Conservation (phyloP, 2,888 invertebrate genomes). For the Tiphia femorata region DNA sequence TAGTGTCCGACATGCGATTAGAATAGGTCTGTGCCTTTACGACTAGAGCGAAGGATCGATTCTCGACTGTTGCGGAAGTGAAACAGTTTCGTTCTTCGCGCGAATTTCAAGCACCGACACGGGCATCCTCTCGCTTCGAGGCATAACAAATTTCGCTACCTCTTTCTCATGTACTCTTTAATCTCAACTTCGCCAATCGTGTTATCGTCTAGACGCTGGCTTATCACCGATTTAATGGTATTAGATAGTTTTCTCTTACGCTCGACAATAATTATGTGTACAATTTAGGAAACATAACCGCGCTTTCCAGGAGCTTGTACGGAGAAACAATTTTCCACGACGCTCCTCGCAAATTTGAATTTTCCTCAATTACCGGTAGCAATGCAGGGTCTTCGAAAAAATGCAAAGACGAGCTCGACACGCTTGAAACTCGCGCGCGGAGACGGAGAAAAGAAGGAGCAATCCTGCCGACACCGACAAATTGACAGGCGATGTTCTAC, state of each 20-base stretch:
- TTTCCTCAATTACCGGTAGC: not conserved
- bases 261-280: not conserved
- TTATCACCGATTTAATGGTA: too few species aligned
- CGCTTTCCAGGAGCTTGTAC: constrained; percentile 34
- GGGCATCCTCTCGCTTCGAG: not conserved
- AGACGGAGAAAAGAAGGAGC: not conserved
- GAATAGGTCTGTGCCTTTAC: not conserved
- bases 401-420: not conserved
- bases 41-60: not conserved
- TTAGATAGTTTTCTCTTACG: too few species aligned
- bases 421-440: constrained; percentile 8
- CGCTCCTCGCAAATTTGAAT: too few species aligned
- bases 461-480: not conserved
- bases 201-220: too few species aligned
- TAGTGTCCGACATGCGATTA: constrained; percentile 3
- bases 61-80: not conserved
- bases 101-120: constrained; percentile 6
- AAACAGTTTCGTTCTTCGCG: constrained; percentile 3
- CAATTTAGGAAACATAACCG: constrained; percentile 52
- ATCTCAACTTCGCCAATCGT: too few species aligned
- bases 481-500: constrained; percentile 24
- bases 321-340: too few species aligned
- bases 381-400: too few species aligned
- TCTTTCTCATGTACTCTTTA: too few species aligned
- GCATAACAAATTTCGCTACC: not conserved